Percentiles rank a stretch among this genome's conserved stretches.
Evolutionary conservation across 2,797 vertebrate species (phyloP).

Genomic region (Sciurus carolinensis): DNA sequence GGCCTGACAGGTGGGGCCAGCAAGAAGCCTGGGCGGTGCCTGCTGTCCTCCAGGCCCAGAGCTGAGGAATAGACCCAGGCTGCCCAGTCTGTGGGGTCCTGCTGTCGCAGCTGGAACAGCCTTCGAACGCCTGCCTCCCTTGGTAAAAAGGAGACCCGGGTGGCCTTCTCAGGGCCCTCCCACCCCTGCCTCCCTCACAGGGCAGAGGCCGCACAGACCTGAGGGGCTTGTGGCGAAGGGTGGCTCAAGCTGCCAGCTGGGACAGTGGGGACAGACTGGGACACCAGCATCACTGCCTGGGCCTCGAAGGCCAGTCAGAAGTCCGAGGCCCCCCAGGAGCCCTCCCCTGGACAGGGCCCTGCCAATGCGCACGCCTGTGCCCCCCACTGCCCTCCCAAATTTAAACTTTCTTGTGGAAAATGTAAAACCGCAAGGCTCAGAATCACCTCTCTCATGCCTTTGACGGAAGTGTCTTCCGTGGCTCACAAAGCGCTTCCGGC

Average conservation of each 20-base stretch:
- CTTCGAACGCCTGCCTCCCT: no score
- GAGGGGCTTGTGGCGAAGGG: not conserved
- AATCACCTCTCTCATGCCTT: not conserved
- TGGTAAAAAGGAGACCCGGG: no score
- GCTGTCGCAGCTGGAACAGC: no score
- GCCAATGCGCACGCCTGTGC: not conserved
- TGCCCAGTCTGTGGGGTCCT: no score
- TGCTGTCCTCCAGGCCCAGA: no score
- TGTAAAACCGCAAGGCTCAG: not conserved
- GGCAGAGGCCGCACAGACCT: not conserved
- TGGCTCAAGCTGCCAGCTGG: not conserved
- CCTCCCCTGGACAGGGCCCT: not conserved
- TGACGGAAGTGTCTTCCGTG: not conserved
- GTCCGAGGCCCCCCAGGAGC: not conserved
- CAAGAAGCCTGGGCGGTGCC: no score
- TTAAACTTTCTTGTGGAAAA: not conserved
- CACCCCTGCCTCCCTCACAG: no score
- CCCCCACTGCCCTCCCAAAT: not conserved
- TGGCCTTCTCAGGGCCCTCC: no score
- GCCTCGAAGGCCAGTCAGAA: not conserved
- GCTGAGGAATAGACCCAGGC: no score
- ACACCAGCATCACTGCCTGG: rapidly evolving
- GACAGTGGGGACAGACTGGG: not conserved
- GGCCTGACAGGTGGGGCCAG: no score
- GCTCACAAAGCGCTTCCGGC: not conserved